Base-by-base conservation (phyloP, 2,113 vertebrate genomes). In the Piliocolobus tephrosceles region DNA sequence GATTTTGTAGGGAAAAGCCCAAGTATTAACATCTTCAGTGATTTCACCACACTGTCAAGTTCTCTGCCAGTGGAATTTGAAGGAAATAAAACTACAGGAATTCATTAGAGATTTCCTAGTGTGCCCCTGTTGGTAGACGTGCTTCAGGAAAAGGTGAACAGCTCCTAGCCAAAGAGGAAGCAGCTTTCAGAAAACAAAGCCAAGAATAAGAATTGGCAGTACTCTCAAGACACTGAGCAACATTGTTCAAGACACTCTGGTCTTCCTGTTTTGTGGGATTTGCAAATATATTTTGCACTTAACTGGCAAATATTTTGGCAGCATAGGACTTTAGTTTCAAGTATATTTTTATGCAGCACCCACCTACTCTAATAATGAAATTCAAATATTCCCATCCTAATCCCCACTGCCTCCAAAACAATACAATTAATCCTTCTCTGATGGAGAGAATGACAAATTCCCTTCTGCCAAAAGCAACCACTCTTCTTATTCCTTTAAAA, bases 191-290 rank as follows among this genome's bases (percentile, higher is more conserved):
- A 81, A 92, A 92, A 55, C 85, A 96, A 90, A 82, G 78, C 86
- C 91, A 94, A 86, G 81, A 73, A 3, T 27, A 83, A 88, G 58
- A 91, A 79, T 57, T 97, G 94, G 97, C 96, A 79, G 45, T 45
- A 50, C 55, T 86, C 86, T 84, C 83, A 47, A 76, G 76, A 23
- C 40, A 35, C 64, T 17, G 9, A 23, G 64, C 57, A 58, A 40
- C 85, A 82, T 76, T 95, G 76, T 96, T 92, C 40, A 78, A 35
- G 64, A 23, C 64, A 45, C 57, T 91, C 38, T 40, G 27, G n/a
- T 75, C 91, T 97, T 98, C 96, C 94, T 97, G 94, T 94, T 95
- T 61, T 64, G 32, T 38, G 47, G 22, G 32, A 82, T 68, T 86
- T 38, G n/a, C 20, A 90, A 92, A 90, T 20, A n/a, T 17, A 50